A percentile compares a stretch with the other conserved stretches of the same genome.
These are phyloP conservation scores for Diachasma alloeum DNA, from an alignment of 1,140 invertebrate species.

Conservation along the genomic window DNA sequence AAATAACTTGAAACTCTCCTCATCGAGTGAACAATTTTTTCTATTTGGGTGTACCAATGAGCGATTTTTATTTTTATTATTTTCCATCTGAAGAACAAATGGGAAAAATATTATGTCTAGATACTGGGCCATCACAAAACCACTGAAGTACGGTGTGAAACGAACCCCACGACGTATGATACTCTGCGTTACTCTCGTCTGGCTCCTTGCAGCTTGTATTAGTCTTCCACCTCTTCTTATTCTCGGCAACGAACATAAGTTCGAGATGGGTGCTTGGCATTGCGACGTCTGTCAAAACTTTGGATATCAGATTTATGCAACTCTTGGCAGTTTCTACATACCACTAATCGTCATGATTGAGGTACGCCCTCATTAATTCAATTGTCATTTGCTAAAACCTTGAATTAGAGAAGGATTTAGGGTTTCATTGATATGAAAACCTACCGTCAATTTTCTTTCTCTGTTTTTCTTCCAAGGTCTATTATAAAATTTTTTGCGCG, in stretches of 20 bases:
- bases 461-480: slow-evolving; percentile 65
- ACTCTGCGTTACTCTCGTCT: slow-evolving; percentile 85
- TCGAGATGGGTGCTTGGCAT: slow-evolving; percentile 66
- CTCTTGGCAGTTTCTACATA: slow-evolving; percentile 89
- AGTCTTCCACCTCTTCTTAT: slow-evolving; percentile 88
- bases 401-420: too few relatives aligned
- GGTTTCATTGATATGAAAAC: too few relatives aligned
- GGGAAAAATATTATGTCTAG: slow-evolving; percentile 40
- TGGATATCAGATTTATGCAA: slow-evolving; percentile 90
- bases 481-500: slow-evolving; percentile 89
- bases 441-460: background rate
- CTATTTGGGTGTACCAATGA: too few relatives aligned
- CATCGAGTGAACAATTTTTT: too few relatives aligned
- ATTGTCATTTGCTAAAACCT: too few relatives aligned
- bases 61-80: background rate
- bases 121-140: slow-evolving; percentile 91
- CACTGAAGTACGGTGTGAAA: slow-evolving; percentile 88
- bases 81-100: background rate
- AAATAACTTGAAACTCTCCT: too few relatives aligned
- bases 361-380: slow-evolving; percentile 45
- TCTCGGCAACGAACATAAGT: slow-evolving; percentile 83
- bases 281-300: slow-evolving; percentile 88
- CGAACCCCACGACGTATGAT: slow-evolving; percentile 85
- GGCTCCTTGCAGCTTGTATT: slow-evolving; percentile 88
- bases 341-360: slow-evolving; percentile 89